Conservation (phyloP, 37 sponge, comb jelly and placozoan species). For the Tethya wilhelma region DNA sequence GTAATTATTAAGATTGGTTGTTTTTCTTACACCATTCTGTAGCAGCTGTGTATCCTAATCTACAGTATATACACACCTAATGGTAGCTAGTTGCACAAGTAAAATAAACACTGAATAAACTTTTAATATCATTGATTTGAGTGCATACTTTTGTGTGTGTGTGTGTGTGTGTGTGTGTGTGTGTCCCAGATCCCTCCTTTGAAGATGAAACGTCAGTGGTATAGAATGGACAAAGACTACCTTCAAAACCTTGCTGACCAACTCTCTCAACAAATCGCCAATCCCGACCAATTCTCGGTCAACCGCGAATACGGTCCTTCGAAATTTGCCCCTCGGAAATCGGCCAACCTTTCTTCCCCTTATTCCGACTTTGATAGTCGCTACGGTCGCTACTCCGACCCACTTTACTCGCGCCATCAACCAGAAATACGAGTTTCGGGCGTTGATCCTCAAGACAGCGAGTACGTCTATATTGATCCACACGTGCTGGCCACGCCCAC, state of each 20-base stretch:
- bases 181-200: conserved; percentile 64
- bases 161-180: too few species aligned
- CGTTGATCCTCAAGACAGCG: conserved; percentile 23
- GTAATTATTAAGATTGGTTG: too few species aligned
- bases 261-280: conserved; percentile 3
- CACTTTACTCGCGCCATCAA: conserved; percentile 57
- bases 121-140: too few species aligned
- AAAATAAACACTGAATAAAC: too few species aligned
- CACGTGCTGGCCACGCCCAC: conserved; percentile 77
- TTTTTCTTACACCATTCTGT: too few species aligned
- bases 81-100: too few species aligned
- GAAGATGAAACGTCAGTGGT: conserved; percentile 51
- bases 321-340: too few species aligned
- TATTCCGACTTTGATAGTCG: conserved; percentile 57
- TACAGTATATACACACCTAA: too few species aligned
- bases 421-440: conserved; percentile 37
- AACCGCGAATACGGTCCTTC: too few species aligned
- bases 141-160: too few species aligned
- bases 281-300: neutral
- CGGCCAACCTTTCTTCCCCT: conserved; percentile 14
- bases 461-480: conserved; percentile 68
- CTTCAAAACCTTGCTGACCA: conserved; percentile 28
- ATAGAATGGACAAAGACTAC: conserved; percentile 13
- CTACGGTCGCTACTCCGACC: conserved; percentile 51
- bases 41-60: too few species aligned